Percentiles rank a stretch among this genome's conserved stretches.
Conservation (phyloP, 1,140 invertebrate genomes). For the Drosophila watanabei region DNA sequence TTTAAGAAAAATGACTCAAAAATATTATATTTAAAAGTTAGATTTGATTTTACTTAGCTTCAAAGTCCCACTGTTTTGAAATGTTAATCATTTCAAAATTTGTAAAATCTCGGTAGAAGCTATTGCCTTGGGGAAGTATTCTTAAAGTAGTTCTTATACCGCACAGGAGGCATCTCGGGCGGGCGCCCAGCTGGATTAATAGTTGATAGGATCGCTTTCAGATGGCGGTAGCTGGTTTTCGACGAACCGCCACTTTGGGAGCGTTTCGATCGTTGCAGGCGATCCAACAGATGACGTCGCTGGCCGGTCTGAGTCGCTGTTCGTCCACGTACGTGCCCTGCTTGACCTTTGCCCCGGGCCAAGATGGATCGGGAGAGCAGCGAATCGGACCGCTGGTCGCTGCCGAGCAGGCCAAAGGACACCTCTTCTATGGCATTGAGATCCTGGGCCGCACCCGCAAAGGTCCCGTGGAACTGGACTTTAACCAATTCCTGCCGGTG, state of each 20-base stretch:
- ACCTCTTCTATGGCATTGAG: constrained; percentile 68
- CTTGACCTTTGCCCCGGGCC: constrained; percentile 36
- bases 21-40: background rate
- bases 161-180: background rate
- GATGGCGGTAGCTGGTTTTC: constrained; percentile 5
- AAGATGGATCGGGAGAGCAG: constrained; percentile 6
- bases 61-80: background rate
- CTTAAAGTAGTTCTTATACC: background rate
- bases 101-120: background rate
- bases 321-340: constrained; percentile 9
- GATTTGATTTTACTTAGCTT: background rate
- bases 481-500: constrained; percentile 51
- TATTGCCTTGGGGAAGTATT: background rate
- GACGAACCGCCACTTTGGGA: background rate
- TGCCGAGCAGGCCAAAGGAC: background rate
- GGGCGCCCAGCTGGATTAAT: background rate
- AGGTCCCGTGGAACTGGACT: constrained; percentile 30
- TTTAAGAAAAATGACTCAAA: background rate
- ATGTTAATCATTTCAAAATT: background rate
- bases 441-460: background rate
- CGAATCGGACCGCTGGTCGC: constrained; percentile 26
- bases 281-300: background rate
- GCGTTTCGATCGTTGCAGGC: too few species aligned
- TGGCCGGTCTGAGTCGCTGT: accelerated
- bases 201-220: background rate